Evolutionary conservation across 2,113 vertebrate species (phyloP), one percentile per base, ranked within the genome.

Genomic region (Etia nguti): DNA sequence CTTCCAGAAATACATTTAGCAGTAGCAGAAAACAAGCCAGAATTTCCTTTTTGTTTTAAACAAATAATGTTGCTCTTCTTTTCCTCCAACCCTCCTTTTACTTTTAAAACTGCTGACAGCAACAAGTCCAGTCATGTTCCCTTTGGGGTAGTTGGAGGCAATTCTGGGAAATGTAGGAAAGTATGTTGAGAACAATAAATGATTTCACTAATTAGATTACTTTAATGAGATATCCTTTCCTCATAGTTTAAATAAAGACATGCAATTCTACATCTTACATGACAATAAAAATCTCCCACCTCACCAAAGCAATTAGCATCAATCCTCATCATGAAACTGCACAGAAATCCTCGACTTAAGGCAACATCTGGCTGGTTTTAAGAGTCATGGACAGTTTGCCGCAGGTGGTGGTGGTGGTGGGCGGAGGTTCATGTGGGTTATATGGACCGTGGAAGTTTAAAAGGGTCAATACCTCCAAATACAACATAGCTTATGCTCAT

Each of bases 281-380:
- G 20, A 18, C 29, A 56, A 52, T 56, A 60, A 54, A 80, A 70
- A 54, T 50, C 41, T 16, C 36, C 82, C 52, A 60, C 75, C 56
- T 65, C 56, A 77, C 52, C 12, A 3, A 77, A 82, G 80, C 65
- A 26, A 46, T 80, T 73, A 60, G 48, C 41, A 31, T 46, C 36
- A 34, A 10, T 86, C 9, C 3, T 29, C 20, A 82, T 80, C 62
- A 12, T 54, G 88, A 77, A 52, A 36, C 48, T 5, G 18, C 36
- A 13, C 2, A 79, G 81, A 79, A 87, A 88, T 89, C 75, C 81
- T 48, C 29, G 86, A 60, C 80, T 62, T 52, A 70, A 38, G 60
- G 59, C 77, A 92, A 92, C 94, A 95, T 94, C 89, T 95, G 94
- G 93, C 85, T 54, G 80, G 62, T 92, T 94, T 94, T 92, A 94